A percentile compares a stretch with the other conserved stretches of the same genome.
These are phyloP conservation scores for Caenorhabditis virilis DNA, from an alignment of 2,888 invertebrate species.

Conservation along the genomic window DNA sequence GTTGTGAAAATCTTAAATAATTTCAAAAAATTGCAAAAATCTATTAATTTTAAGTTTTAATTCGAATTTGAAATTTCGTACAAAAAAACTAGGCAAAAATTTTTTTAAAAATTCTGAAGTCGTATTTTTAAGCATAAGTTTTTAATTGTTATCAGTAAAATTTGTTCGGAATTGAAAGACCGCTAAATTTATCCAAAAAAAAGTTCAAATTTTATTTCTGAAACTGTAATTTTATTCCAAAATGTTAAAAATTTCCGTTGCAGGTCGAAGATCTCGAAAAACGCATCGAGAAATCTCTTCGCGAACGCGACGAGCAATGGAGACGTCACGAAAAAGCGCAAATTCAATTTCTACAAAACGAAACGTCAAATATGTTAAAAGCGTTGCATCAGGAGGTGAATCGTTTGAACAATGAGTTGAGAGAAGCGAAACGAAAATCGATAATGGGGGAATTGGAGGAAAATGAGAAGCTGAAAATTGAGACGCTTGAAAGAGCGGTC, in stretches of 20 bases:
- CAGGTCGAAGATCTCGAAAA: constrained; percentile 40
- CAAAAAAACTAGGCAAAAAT: background rate
- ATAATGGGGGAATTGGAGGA: constrained; percentile 17
- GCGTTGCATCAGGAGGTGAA: constrained; percentile 57
- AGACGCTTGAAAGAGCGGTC: constrained; percentile 34
- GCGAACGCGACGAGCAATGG: constrained; percentile 51
- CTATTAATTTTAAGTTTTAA: too few species aligned
- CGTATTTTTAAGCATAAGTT: too few species aligned
- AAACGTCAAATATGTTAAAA: constrained; percentile 53
- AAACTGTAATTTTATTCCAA: background rate
- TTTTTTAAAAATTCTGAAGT: too few species aligned
- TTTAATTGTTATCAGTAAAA: too few species aligned
- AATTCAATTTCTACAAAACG: constrained; percentile 55
- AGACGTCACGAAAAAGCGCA: constrained; percentile 51
- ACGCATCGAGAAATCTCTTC: constrained; percentile 33
- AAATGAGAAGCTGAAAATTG: constrained; percentile 25
- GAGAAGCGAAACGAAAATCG: constrained; percentile 42
- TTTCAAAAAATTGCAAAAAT: too few species aligned
- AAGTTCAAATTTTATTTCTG: background rate
- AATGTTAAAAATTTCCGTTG: background rate
- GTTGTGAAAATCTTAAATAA: too few species aligned
- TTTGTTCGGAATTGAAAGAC: background rate
- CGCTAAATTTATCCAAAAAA: background rate
- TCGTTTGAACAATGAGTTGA: constrained; percentile 45
- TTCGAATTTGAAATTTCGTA: too few species aligned